Evolutionary conservation across 2,797 vertebrate species (phyloP), one percentile per base, ranked within the genome.

Genomic region (Dendrocincla tyrannina): DNA sequence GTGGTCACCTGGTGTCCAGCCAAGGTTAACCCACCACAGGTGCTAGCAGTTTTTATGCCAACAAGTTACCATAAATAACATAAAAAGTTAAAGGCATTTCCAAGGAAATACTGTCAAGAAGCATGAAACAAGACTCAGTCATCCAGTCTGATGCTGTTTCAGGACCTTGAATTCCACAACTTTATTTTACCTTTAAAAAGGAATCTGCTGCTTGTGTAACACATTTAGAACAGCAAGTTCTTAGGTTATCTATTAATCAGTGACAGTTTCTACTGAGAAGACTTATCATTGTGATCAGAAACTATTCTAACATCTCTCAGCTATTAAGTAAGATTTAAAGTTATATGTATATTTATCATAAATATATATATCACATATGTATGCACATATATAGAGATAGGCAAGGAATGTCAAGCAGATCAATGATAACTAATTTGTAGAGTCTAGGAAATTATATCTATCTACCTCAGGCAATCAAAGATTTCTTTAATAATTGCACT

Each of bases 371-470:
- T 88, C 0, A 3, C 14, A 82, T 94, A 93, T 94, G 93, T 37
- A 37, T 37, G 17, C 17, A 56, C 35, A 64, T 68, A 97, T 92
- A 95, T 96, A 97, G 60, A 93, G 39, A 66, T 97, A 97, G 87
- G 67, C 92, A 86, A 42, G 67, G 73, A 97, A 96, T 96, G 95
- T 97, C 96, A 98, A 91, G 77, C 88, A 82, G 93, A 97, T 98
- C 97, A 97, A 97, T 97, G 96, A 86, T 96, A 97, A 95, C 91
- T 97, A 96, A 98, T 97, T 97, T 97, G 76, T 97, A 91, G 85
- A 96, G 85, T 96, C 95, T 97, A 95, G 81, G 60, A 96, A 97
- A 96, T 98, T 96, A 97, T 94, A 94, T 92, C 81, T 96, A 63
- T 88, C 67, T 95, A 97, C 95, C 93, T 96, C 92, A 91, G 89